Evolutionary conservation across 1,140 invertebrate species (phyloP).

Genomic region (Aleiodes sp.): DNA sequence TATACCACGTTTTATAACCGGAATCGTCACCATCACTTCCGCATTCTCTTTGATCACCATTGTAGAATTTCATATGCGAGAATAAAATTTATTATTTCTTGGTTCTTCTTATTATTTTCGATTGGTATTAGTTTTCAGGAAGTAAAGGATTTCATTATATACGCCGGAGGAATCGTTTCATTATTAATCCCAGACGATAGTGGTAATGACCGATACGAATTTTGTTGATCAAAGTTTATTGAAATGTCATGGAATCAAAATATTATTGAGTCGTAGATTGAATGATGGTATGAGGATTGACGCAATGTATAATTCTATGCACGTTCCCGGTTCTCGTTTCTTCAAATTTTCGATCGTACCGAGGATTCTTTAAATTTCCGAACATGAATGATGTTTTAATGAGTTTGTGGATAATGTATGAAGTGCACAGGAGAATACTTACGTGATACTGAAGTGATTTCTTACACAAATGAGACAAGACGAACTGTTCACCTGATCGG

Average conservation of each 20-base stretch:
- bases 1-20: slow-evolving; percentile 47
- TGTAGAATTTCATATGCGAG: slow-evolving; percentile 51
- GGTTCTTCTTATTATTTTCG: no score
- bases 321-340: background rate
- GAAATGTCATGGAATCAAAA: no score
- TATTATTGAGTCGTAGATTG: background rate
- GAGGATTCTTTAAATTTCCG: background rate
- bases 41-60: slow-evolving; percentile 49
- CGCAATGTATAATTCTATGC: background rate
- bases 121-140: no score
- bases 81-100: slow-evolving; percentile 40
- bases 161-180: no score
- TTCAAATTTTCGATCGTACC: background rate
- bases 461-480: no score
- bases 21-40: slow-evolving; percentile 48
- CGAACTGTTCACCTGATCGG: background rate
- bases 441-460: background rate
- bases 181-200: no score
- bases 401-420: background rate
- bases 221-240: no score
- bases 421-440: background rate
- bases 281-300: background rate
- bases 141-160: no score
- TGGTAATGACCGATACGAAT: no score
- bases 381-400: background rate